Percentiles rank a stretch among this genome's conserved stretches.
phyloP scores from a whole-genome alignment of 1,140 invertebrate genomes.

The Pseudomyrmex cubaensis region DNA sequence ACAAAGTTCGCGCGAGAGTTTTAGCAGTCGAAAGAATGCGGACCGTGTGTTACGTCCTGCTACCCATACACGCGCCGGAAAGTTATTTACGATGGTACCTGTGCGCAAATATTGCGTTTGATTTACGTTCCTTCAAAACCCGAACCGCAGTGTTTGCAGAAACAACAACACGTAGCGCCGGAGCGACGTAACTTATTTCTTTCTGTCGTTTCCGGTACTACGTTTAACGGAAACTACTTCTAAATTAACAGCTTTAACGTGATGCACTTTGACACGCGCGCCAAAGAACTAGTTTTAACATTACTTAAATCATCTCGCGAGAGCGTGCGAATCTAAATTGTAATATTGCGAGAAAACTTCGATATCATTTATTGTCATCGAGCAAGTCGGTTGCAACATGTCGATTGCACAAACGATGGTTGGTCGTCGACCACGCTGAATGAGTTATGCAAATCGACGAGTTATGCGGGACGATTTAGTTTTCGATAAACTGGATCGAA shows the following conservation, averaged over 20 bases:
- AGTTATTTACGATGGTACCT: slow-evolving; percentile 22
- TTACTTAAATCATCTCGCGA: background rate
- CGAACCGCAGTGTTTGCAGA: background rate
- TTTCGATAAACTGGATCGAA: slow-evolving; percentile 63
- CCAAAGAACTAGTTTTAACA: background rate
- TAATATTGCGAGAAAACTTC: background rate
- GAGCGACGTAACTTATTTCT: background rate
- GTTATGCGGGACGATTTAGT: slow-evolving; percentile 64
- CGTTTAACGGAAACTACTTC: background rate
- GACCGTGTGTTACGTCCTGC: background rate
- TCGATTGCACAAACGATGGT: slow-evolving; percentile 56
- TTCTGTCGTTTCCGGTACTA: background rate
- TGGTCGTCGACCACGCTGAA: slow-evolving; percentile 17
- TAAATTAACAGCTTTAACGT: background rate
- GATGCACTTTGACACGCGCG: background rate
- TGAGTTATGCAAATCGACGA: slow-evolving; percentile 69
- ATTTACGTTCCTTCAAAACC: background rate
- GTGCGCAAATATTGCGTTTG: slow-evolving; percentile 10
- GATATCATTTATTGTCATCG: background rate
- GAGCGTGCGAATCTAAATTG: no score
- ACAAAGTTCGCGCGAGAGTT: slow-evolving; percentile 20
- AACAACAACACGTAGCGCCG: background rate
- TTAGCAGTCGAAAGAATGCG: slow-evolving; percentile 4
- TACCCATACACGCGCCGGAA: background rate
- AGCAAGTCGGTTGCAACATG: background rate